These are phyloP conservation scores for Mayetiola destructor DNA, from an alignment of 2,888 invertebrate species.

Conservation along the genomic window DNA sequence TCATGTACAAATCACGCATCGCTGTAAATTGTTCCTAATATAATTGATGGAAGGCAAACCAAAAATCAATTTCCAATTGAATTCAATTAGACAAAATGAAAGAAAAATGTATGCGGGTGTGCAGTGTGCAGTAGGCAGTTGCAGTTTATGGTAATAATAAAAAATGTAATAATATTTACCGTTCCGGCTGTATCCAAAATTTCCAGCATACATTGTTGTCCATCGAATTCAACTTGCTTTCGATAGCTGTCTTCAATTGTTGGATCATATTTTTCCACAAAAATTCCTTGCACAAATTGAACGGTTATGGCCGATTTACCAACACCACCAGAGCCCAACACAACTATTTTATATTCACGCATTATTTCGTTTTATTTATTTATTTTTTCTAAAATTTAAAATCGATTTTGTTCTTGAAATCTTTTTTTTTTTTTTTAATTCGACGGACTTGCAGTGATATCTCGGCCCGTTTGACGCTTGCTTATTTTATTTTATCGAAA, in stretches of 20 bases:
- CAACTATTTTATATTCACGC: conserved; percentile 99
- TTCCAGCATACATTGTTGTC: conserved; percentile 99
- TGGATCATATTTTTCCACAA: conserved; percentile 99
- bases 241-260: conserved; percentile 99
- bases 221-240: conserved; percentile 99
- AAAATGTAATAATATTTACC: conserved; percentile 45
- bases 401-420: no score
- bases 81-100: no score
- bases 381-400: no score
- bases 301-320: conserved; percentile 67
- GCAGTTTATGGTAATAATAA: background rate
- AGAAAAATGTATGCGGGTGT: no score
- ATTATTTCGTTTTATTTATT: no score
- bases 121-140: background rate
- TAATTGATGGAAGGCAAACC: conserved; percentile 13
- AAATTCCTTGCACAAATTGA: conserved; percentile 59
- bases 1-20: conserved; percentile 99
- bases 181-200: conserved; percentile 99
- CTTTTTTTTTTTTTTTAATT: no score
- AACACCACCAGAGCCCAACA: conserved; percentile 98
- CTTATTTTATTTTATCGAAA: no score
- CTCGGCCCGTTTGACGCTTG: no score
- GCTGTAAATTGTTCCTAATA: conserved; percentile 97
- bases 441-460: no score
- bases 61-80: background rate